Base-by-base conservation (phyloP, 2,113 vertebrate species). In the Potamarius usumacintae region DNA sequence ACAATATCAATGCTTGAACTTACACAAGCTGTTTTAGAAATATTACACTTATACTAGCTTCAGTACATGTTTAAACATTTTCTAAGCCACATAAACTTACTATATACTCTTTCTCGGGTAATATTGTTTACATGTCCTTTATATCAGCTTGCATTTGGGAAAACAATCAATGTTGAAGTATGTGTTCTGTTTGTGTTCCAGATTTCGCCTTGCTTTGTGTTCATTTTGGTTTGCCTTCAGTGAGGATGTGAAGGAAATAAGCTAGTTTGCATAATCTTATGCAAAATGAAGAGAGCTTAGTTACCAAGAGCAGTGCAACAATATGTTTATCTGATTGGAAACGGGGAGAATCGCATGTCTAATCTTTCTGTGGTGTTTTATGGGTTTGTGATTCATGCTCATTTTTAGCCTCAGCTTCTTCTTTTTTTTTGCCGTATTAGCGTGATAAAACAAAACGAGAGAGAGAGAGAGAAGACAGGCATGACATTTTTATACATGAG, bases 251-350 rank as follows among this genome's bases (percentile, higher is more conserved):
- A 27, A 53, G 12, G 55, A 78, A 78, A 78, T 78, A 1, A 78
- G 76, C 25, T 78, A 27, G 50, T 55, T 78, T 55, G 52, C 76
- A 78, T 78, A 78, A 78, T 78, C 11, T n/a, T 27, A 55, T 78
- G 50, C 50, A 27, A 53, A 55, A 78, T 6, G 11, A 78, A 76
- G 20, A 76, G 20, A 25, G 72, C 20, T 78, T 27, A 55, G 1
- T 78, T 78, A 78, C 25, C 72, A 76, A 25, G 72, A 76, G 48
- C 18, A 25, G 72, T 4, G 20, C 42, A 55, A 55, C 11, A 55
- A 53, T 78, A 55, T 78, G 76, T 55, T 78, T 55, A 55, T 15
- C 25, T 15, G 27, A 78, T n/a, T 6, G 4, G 74, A 78, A 10
- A 53, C 22, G n/a, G 12, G 5, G 50, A 27, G 76, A 78, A 55